Evolutionary conservation across 1,140 invertebrate species (phyloP).

Genomic region (Mizuhopecten yessoensis): DNA sequence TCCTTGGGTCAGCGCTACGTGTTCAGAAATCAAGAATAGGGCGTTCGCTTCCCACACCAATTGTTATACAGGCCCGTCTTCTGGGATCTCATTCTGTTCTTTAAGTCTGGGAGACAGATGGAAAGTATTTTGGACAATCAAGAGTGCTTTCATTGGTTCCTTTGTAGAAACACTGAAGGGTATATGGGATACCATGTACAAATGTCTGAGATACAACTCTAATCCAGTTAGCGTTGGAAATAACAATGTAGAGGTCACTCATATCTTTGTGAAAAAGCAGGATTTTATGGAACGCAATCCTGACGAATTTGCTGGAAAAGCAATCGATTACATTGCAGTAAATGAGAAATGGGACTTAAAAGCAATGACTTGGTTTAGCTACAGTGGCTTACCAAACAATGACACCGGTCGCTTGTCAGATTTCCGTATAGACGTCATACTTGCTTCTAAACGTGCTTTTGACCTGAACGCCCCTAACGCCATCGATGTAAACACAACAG

Average conservation of each 20-base stretch:
- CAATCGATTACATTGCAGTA: not conserved
- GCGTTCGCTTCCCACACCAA: constrained; percentile 29
- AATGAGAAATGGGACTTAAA: not conserved
- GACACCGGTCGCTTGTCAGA: not conserved
- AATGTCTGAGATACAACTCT: not conserved
- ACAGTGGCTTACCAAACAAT: not conserved
- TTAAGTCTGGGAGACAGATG: not conserved
- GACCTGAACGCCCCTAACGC: not conserved
- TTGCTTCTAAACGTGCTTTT: not conserved
- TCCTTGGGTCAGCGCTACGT: not conserved
- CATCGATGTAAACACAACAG: not conserved
- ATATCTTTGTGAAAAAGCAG: not conserved
- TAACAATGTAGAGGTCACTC: not conserved
- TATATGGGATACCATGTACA: not conserved
- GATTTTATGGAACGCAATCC: not conserved
- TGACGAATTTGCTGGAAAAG: not conserved
- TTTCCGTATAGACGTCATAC: not conserved
- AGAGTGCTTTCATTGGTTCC: not conserved
- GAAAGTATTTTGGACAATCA: constrained; percentile 51
- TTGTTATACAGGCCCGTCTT: not conserved
- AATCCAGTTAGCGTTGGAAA: not conserved
- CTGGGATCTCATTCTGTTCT: not conserved
- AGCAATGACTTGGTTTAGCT: not conserved
- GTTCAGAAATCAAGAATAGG: constrained; percentile 8
- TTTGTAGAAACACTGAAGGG: not conserved